phyloP scores from a whole-genome alignment of 2,888 invertebrate species.

The Yponomeuta plumbellus region DNA sequence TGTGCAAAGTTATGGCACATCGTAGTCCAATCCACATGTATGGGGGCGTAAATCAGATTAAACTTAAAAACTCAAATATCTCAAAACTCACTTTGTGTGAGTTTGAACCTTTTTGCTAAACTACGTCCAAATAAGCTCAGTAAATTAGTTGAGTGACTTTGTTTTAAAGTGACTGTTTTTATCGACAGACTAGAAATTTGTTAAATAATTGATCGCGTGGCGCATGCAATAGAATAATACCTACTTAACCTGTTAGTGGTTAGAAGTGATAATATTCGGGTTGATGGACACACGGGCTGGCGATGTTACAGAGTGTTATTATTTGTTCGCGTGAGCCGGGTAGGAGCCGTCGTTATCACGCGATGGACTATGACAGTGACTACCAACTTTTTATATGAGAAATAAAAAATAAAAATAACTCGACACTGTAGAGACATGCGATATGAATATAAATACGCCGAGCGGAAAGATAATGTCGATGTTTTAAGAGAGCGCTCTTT shows the following conservation, averaged over 20 bases:
- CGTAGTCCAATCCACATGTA: no score
- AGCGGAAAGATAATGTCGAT: neutral
- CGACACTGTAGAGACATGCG: neutral
- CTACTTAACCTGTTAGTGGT: neutral
- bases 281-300: neutral
- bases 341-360: slow-evolving; percentile 47
- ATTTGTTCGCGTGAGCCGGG: slow-evolving; percentile 38
- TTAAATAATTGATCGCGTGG: no score
- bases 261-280: neutral
- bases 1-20: no score
- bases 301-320: slow-evolving; percentile 28
- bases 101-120: no score
- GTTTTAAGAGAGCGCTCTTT: neutral
- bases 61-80: no score
- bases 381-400: slow-evolving; percentile 18
- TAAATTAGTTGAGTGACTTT: no score
- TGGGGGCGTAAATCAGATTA: no score
- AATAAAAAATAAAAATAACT: slow-evolving; percentile 2
- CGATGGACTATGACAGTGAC: slow-evolving; percentile 40
- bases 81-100: no score
- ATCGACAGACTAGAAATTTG: no score
- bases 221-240: neutral
- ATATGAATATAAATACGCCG: neutral
- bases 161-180: no score
- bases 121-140: no score